These are phyloP conservation scores for Napeogenes inachia DNA, from an alignment of 2,888 invertebrate species.

Conservation along the genomic window DNA sequence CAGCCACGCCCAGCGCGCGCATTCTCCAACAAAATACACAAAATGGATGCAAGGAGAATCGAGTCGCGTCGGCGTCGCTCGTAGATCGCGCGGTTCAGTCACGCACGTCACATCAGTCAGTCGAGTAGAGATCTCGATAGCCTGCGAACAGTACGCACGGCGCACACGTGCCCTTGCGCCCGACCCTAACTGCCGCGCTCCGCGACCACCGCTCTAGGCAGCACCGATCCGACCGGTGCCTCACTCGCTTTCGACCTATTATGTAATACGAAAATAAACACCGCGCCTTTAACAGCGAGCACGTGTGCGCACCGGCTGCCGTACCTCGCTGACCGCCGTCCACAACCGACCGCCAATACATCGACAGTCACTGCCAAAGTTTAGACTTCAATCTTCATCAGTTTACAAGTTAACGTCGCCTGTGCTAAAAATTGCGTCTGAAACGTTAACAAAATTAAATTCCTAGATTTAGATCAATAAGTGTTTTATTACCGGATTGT, in stretches of 20 bases:
- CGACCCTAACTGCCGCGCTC: slow-evolving; percentile 51
- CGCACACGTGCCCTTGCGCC: slow-evolving; percentile 57
- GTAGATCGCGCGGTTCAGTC: slow-evolving; percentile 44
- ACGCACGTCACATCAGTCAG: slow-evolving; percentile 59
- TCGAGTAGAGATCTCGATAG: slow-evolving; percentile 63
- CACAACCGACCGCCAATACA: slow-evolving; percentile 30
- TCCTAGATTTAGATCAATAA: slow-evolving; percentile 9
- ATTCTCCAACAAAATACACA: slow-evolving; percentile 67
- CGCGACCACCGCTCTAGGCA: slow-evolving; percentile 31
- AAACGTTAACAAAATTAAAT: slow-evolving; percentile 7
- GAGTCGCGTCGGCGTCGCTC: slow-evolving; percentile 49
- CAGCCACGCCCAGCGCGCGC: slow-evolving; percentile 70
- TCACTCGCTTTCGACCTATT: slow-evolving; percentile 44
- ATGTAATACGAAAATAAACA: slow-evolving; percentile 66
- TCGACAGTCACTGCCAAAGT: slow-evolving; percentile 29
- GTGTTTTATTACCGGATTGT: slow-evolving; percentile 14
- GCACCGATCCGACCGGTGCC: slow-evolving; percentile 31
- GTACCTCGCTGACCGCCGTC: slow-evolving; percentile 29
- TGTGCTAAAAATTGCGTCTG: slow-evolving; percentile 9
- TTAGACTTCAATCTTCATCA: slow-evolving; percentile 18
- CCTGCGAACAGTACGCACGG: slow-evolving; percentile 58
- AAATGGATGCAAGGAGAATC: slow-evolving; percentile 60
- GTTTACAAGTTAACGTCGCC: slow-evolving; percentile 1
- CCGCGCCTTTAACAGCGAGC: slow-evolving; percentile 50
- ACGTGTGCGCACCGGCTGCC: slow-evolving; percentile 56